Evolutionary conservation across 2,888 invertebrate genomes (phyloP), one percentile per base, ranked within the genome.

Genomic region (Tetragnatha montana): DNA sequence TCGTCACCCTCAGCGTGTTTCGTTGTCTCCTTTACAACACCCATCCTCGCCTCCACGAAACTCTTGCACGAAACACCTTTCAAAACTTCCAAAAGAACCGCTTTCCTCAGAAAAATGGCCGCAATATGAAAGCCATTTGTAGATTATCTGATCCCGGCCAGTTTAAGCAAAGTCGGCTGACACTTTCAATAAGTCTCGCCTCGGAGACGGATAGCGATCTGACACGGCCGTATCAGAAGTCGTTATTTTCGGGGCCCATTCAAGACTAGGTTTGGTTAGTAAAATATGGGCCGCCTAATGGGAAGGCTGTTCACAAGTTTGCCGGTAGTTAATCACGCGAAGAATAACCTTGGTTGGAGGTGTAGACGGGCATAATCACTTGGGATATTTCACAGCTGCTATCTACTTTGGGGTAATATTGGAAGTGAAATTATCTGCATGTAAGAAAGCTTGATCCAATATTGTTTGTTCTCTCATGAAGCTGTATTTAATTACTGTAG

Each of bases 81-180:
- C 35, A 35, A 74, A 47, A 74, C 17, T 74, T 74, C 74, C 35
- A 14, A 10, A 22, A n/a, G 60, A 8, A 21, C 81, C 70, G 35
- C 17, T 81, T 81, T 81, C 70, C n/a, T 81, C 50, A 78, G 85
- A 85, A 17, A 35, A 17, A 85, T 85, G 78, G 22, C 50, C 68
- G n/a, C 78, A 78, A 70, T 71, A 78, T 51, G 51, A 35, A 78
- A 78, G 49, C 70, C 60, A 78, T 85, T 85, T 85, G 85, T 71
- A 78, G 85, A 85, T 78, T 50, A 71, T 50, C 70, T 14, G 70
- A 78, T 69, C 51, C 71, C 21, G 21, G 14, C 17, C 50, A 12
- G 73, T 60, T 74, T 82, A 73, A 51, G 50, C 22, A 14, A 70
- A 70, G 70, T 49, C 21, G 21, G n/a, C 8, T 73, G 82, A 82